Conservation (phyloP, 2,888 invertebrate species). For the Mimumesa dahlbomi region DNA sequence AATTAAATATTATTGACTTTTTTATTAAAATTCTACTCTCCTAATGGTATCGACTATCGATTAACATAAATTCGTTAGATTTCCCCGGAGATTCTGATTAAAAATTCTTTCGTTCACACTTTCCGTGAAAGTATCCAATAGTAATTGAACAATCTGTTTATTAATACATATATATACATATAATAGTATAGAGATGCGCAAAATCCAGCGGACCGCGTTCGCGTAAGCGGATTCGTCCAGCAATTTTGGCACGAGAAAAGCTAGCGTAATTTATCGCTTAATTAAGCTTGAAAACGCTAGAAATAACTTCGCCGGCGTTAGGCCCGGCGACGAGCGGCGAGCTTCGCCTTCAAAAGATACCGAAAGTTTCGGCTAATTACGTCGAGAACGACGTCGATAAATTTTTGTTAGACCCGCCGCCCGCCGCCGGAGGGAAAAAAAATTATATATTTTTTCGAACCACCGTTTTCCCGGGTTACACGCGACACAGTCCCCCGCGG, state of each 20-base stretch:
- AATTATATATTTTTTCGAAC: constrained; percentile 25
- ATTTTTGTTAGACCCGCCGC: constrained; percentile 6
- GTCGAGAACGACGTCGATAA: constrained; percentile 11
- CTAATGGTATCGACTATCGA: too few species aligned
- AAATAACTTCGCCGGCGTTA: constrained; percentile 15
- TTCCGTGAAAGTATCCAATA: too few species aligned
- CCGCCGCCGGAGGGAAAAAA: not conserved
- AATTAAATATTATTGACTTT: too few species aligned
- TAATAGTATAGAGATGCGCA: not conserved
- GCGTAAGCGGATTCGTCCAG: not conserved
- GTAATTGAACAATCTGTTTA: too few species aligned
- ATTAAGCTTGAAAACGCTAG: constrained; percentile 24
- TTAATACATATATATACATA: too few species aligned
- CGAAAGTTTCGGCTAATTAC: constrained; percentile 8
- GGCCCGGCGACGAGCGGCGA: not conserved
- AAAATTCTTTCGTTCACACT: too few species aligned
- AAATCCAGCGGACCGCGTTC: not conserved
- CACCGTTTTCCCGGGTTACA: constrained; percentile 3
- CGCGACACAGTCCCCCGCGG: constrained; percentile 25
- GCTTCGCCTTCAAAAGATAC: not conserved
- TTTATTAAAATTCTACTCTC: too few species aligned
- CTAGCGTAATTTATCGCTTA: constrained; percentile 19
- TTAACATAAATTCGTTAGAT: too few species aligned
- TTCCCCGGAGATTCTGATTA: too few species aligned
- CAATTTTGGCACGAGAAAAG: constrained; percentile 8